Evolutionary conservation across 2,888 invertebrate genomes (phyloP), one percentile per base, ranked within the genome.

Genomic region (Chalcosyrphus nemorum): DNA sequence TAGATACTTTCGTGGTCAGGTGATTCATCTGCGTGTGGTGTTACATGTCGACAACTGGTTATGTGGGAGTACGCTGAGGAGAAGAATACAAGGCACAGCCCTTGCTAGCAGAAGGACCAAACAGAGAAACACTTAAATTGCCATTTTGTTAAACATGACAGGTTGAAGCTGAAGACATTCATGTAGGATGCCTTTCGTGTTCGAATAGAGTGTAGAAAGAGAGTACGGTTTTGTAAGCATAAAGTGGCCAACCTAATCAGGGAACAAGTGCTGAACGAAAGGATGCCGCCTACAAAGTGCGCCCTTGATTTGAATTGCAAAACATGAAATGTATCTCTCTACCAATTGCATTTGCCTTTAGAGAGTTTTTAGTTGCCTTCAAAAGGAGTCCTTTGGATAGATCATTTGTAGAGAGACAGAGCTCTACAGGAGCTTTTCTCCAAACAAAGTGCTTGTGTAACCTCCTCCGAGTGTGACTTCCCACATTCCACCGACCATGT

Each of bases 131-230:
- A 84, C 65, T 84, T 84, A 84, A 84, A 84, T 80, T 84, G 84
- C 84, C 84, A 84, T 84, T 84, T 84, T 84, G 84, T 84, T 70
- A 50, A 70, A 84, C 84, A 84, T 80, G 84, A 84, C 84, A 84
- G 74, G 56, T 80, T 84, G 80, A 80, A 61, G 80, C 84, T 80
- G 80, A 75, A 75, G 84, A 80, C 61, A 77, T 68, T 77, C 66
- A 82, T 80, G 80, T 84, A 78, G 82, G 82, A 84, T 56, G 75
- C n/a, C 57, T n/a, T 56, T 78, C 77, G 59, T 66, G 81, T 65
- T 68, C 50, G 56, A n/a, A n/a, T n/a, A n/a, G n/a, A n/a, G 19
- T 24, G 24, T 4, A 24, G n/a, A n/a, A n/a, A 45, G 32, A 15
- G 43, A 66, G 66, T 68, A 68, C 41, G 45, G 63, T n/a, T n/a